Base-by-base conservation (phyloP, 2,113 vertebrate species). In the Pollimyrus isidori region DNA sequence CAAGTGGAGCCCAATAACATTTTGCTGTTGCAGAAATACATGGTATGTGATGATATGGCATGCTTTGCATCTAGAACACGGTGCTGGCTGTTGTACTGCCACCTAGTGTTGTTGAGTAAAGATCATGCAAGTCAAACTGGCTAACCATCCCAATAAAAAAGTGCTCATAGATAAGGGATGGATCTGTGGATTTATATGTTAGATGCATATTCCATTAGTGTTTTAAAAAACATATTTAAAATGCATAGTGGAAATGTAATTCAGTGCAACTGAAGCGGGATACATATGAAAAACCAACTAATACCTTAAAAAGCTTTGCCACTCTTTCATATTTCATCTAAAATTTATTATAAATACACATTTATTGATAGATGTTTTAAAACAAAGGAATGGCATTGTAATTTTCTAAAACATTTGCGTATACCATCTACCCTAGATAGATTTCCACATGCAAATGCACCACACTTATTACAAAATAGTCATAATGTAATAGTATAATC, bases 101-200 rank as follows among this genome's bases (percentile, higher is more conserved):
- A 80, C 80, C 88, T 88, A 82, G 88, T 88, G 69, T 53, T 88
- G 15, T 50, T 42, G 26, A 13, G 10, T 39, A 52, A 86, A 50
- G 26, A 26, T 53, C 49, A 52, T 7, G 26, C 13, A 7, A 15
- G 11, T 2, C 21, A 17, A 48, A 7, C 5, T 52, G n/a, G 23
- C 35, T 52, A 86, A 48, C 23, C 80, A 83, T 83, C 42, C 35
- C 45, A n/a, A n/a, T 39, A 26, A 46, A 76, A 73, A 73, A 30
- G n/a, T 30, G 62, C 62, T 19, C 35, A 42, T 80, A 35, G 10
- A 76, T 39, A 42, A 76, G 13, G 73, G 13, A 76, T 76, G 30
- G 15, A 42, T 39, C 35, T 35, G 39, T 76, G 35, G 26, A 76
- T 76, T 39, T 76, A 76, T 35, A 76, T 42, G 35, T 76, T 30